Conservation (phyloP, 2,888 invertebrate species). For the Scrobipalpa costella region DNA sequence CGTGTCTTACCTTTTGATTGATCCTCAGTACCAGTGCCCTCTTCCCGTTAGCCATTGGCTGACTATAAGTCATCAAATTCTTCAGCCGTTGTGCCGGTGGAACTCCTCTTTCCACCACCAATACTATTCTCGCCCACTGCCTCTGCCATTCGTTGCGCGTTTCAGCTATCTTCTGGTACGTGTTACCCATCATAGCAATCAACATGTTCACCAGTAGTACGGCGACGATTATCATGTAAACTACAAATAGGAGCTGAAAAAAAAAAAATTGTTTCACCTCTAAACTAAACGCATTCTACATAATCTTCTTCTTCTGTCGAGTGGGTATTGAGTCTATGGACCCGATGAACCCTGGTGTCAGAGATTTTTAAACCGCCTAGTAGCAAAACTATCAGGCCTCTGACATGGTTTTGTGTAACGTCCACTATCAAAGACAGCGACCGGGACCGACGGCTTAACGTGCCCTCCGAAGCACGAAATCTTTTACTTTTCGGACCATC, state of each 20-base stretch:
- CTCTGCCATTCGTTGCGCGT: conserved; percentile 99
- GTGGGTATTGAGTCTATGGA: too few relatives aligned
- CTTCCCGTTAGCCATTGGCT: conserved; percentile 94
- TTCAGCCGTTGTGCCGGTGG: conserved; percentile 92
- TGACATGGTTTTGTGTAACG: too few relatives aligned
- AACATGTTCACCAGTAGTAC: conserved; percentile 98
- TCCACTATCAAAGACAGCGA: too few relatives aligned
- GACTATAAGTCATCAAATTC: conserved; percentile 94
- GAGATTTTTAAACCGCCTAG: too few relatives aligned
- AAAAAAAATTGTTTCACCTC: not conserved
- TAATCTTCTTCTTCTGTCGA: too few relatives aligned
- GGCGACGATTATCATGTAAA: conserved; percentile 98
- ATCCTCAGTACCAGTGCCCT: conserved; percentile 92
- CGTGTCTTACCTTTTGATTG: conserved; percentile 82
- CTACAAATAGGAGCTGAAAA: conserved; percentile 91
- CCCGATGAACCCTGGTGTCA: too few relatives aligned
- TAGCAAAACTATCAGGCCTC: too few relatives aligned
- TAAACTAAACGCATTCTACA: too few relatives aligned
- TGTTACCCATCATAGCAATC: conserved; percentile 99
- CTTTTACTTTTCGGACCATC: too few relatives aligned
- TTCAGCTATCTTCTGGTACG: conserved; percentile 98
- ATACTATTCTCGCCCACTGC: conserved; percentile 98
- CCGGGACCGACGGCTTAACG: too few relatives aligned
- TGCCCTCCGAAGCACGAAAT: too few relatives aligned
- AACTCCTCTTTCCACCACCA: conserved; percentile 98